phyloP scores from a whole-genome alignment of 2,113 vertebrate genomes.

The Lagopus leucura region DNA sequence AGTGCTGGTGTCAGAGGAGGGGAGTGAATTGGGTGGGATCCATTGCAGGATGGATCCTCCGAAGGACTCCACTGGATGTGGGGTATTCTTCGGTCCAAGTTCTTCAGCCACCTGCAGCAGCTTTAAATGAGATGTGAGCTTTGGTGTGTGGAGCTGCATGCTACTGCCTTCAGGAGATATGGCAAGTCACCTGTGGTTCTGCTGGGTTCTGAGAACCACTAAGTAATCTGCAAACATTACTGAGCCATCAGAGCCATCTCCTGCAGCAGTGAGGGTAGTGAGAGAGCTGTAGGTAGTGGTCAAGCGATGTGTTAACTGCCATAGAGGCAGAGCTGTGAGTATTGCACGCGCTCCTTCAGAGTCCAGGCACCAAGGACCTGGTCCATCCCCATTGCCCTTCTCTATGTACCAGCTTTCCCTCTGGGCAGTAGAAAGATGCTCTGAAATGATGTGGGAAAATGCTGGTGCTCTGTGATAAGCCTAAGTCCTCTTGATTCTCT shows the following conservation, averaged over 20 bases:
- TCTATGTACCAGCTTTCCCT: not conserved
- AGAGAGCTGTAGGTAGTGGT: not conserved
- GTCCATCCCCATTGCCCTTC: not conserved
- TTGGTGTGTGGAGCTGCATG: not conserved
- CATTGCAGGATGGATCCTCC: not conserved
- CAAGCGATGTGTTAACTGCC: not conserved
- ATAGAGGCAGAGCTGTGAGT: not conserved
- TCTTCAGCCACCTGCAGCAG: not conserved
- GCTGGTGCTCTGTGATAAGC: not conserved
- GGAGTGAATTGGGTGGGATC: not conserved
- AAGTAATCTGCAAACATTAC: not conserved
- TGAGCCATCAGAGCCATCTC: not conserved
- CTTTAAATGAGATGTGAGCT: not conserved
- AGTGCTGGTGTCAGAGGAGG: rapidly evolving
- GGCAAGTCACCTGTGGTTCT: not conserved
- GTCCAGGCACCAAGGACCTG: not conserved
- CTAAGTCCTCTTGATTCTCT: constrained; percentile 5
- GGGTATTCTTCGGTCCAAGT: not conserved
- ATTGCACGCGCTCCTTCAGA: not conserved
- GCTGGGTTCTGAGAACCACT: not conserved
- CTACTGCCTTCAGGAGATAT: not conserved
- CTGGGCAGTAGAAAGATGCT: not conserved
- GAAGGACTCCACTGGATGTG: rapidly evolving
- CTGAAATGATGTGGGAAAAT: not conserved
- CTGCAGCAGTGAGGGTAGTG: not conserved